Percentiles rank a stretch among this genome's conserved stretches.
These are phyloP conservation scores for Campylomormyrus tamandua DNA, from an alignment of 2,113 vertebrate genomes.

Conservation along the genomic window DNA sequence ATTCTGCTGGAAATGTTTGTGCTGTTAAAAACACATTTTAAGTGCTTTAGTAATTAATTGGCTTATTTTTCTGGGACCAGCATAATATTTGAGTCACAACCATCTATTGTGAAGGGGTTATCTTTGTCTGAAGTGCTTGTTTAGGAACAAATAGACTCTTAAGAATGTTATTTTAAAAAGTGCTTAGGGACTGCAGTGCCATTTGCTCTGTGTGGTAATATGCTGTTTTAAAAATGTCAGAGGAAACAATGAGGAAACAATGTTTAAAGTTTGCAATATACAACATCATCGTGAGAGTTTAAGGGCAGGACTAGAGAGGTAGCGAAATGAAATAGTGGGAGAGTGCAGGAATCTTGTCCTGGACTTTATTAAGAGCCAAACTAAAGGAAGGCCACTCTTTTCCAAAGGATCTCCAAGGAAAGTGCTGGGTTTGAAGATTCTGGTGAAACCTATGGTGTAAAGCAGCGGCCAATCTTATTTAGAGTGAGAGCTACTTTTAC, in stretches of 20 bases:
- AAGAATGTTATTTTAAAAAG: not conserved
- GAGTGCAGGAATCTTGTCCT: not conserved
- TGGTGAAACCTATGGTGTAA: not conserved
- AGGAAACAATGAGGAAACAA: not conserved
- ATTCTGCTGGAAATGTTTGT: not conserved
- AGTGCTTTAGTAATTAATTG: not conserved
- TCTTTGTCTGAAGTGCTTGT: not conserved
- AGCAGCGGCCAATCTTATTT: not conserved
- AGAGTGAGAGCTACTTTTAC: not conserved
- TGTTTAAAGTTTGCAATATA: not conserved
- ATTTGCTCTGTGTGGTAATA: not conserved
- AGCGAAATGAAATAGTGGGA: not conserved
- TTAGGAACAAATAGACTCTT: not conserved
- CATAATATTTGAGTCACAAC: not conserved
- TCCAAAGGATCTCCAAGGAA: not conserved
- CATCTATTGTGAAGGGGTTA: not conserved
- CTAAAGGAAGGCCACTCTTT: not conserved
- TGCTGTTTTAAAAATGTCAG: not conserved
- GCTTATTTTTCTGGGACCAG: not conserved
- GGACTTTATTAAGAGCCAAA: not conserved
- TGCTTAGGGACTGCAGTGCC: not conserved
- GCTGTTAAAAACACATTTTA: not conserved
- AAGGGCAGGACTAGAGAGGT: not conserved
- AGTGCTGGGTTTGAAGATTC: not conserved
- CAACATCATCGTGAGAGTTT: not conserved